These are phyloP conservation scores for Pomatorhinus ruficollis DNA, from an alignment of 2,113 vertebrate species.

Conservation along the genomic window DNA sequence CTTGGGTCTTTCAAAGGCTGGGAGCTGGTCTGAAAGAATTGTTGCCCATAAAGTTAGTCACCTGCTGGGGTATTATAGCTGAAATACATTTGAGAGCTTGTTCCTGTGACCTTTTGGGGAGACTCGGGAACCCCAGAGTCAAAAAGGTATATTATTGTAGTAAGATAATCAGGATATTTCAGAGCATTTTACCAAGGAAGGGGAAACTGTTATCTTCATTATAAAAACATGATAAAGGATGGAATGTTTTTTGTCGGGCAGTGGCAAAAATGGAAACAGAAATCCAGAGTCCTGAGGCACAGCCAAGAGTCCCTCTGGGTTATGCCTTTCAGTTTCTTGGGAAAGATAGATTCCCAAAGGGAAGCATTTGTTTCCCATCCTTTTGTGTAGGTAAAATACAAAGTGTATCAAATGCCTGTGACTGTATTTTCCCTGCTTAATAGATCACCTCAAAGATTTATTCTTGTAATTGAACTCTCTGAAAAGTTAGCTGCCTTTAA, in stretches of 20 bases:
- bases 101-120: not conserved
- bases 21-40: not conserved
- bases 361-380: not conserved
- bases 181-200: not conserved
- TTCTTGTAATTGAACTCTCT: not conserved
- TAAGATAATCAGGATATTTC: not conserved
- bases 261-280: not conserved
- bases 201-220: not conserved
- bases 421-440: not conserved
- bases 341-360: not conserved
- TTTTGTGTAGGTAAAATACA: not conserved
- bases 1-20: not conserved
- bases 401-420: not conserved
- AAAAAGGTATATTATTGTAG: not conserved
- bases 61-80: not conserved
- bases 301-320: not conserved
- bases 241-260: not conserved
- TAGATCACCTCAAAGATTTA: not conserved
- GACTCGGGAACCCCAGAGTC: not conserved
- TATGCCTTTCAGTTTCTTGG: not conserved
- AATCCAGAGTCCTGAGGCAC: not conserved
- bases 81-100: not conserved
- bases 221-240: not conserved
- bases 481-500: constrained; percentile 17
- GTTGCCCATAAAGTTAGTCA: not conserved